These are phyloP conservation scores for Parambassis ranga DNA, from an alignment of 2,797 vertebrate genomes.

Conservation along the genomic window DNA sequence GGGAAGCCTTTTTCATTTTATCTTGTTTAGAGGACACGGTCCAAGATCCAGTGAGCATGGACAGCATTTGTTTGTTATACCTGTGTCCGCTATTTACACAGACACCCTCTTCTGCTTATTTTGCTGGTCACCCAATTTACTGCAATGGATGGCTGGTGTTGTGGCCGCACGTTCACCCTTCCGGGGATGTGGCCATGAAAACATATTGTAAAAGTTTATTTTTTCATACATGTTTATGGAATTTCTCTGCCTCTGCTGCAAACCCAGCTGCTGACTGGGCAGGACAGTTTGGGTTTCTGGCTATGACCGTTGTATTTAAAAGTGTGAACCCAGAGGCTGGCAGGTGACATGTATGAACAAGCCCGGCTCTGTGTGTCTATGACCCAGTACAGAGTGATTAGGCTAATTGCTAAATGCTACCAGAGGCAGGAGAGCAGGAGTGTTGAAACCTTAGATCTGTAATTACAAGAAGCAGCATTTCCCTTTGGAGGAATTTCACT, in stretches of 20 bases:
- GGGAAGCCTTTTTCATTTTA: neutral
- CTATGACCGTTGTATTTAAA: neutral
- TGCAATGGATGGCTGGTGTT: conserved; percentile 46
- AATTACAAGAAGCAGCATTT: conserved; percentile 65
- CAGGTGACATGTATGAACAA: conserved; percentile 30
- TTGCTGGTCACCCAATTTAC: conserved; percentile 65
- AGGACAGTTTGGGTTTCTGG: conserved; percentile 12
- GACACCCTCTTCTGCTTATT: conserved; percentile 69
- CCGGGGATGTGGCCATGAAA: conserved; percentile 3
- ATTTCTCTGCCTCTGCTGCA: conserved; percentile 15
- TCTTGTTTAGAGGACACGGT: neutral
- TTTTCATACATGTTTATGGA: conserved; percentile 47
- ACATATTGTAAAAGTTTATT: conserved; percentile 42
- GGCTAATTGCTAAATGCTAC: conserved; percentile 64
- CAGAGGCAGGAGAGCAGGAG: conserved; percentile 20
- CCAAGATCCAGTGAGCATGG: neutral
- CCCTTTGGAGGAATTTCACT: conserved; percentile 58
- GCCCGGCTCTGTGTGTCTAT: neutral
- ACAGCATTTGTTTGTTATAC: conserved; percentile 62
- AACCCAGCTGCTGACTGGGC: conserved; percentile 4
- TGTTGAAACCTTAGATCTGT: conserved; percentile 65
- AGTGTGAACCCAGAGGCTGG: neutral
- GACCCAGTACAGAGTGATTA: conserved; percentile 37
- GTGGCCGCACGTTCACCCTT: conserved; percentile 12
- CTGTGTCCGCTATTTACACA: conserved; percentile 59